Evolutionary conservation across 2,797 vertebrate species (phyloP), one percentile per base, ranked within the genome.

Genomic region (Moxostoma hubbsi): DNA sequence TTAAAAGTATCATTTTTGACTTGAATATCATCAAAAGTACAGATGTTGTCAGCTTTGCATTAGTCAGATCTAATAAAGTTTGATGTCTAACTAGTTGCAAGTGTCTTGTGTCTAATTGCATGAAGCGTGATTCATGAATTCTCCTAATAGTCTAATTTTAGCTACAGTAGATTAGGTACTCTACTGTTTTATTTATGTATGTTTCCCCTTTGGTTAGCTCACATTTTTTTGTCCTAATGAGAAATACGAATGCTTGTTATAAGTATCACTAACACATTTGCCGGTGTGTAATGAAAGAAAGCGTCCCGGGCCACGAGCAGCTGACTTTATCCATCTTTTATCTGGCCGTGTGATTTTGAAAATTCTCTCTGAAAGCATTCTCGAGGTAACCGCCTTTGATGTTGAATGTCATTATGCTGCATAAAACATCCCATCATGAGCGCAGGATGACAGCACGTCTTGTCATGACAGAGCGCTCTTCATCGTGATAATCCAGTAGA

Each of bases 311-410:
- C 18, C 7, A 18, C 50, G 16, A 75, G 24, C 36, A 36, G 36
- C 36, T 5, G 24, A 18, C 36, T 36, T 9, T 13, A 7, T 54
- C 57, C 70, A 62, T 73, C 75, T 78, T 82, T 82, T 54, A 77
- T 73, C 74, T 55, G 68, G 13, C 62, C 62, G 24, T 82, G 50
- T 55, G 2, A 16, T 71, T 58, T 46, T 51, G 16, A 50, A 66
- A 24, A 66, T 45, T 62, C 45, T 79, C 43, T 67, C 58, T 46
- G 16, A 64, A 49, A 15, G 58, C 10, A 69, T 24, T 75, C 75
- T 74, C 64, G 64, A 43, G 51, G 43, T 51, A 51, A 57, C 49
- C 70, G 71, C 51, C 76, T 82, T 82, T 82, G 71, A 82, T 82
- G 71, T 70, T 71, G 15, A 53, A 61, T 46, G 76, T 75, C 65